Base-by-base conservation (phyloP, 1,140 invertebrate species). In the Euwallacea fornicatus region DNA sequence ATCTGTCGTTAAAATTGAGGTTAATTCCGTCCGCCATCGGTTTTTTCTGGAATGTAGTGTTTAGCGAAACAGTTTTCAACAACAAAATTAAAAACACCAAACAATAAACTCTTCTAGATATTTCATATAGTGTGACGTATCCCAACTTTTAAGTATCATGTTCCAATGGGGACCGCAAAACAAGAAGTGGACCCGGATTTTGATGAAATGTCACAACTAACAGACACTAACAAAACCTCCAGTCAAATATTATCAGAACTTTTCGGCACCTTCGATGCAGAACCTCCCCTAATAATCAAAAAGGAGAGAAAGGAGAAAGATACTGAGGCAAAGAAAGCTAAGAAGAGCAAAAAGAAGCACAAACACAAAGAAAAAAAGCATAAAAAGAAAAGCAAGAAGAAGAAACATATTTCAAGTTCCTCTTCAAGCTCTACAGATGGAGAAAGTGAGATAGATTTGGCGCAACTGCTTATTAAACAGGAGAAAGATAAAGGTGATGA, bases 161-260 rank as follows among this genome's bases (percentile, higher is more conserved):
- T 33, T 4, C 21, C 21, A 46, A 69, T 69, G 67, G 44, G 58
- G 43, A 7, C 59, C 10, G 41, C 46, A 55, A 69, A 69, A 15
- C n/a, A 69, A 69, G 67, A 69, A 33, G 10, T 2, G 7, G 21
- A 53, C 13, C 11, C 21, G 15, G 13, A 62, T 54, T 69, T 53
- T 69, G 58, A 44, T 58, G 59, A 46, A 69, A 69, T 9, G 4
- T 15, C 10, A n/a, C 54, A 11, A 55, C 44, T 8, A 15, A 13
- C 47, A 41, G 71, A 72, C n/a, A 53, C 56, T 66, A 69, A 73
- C 56, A 80, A 80, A 72, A 78, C 90, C 6, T 92, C 91, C 0
- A 90, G 88, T 79, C 90, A 93, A 79, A 93, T 93, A 76, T 82
- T 93, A 7, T 89, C 89, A 0, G 91, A 93, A 81, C 82, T 93